These are phyloP conservation scores for Drosophila koepferae DNA, from an alignment of 2,888 invertebrate species.

Conservation along the genomic window DNA sequence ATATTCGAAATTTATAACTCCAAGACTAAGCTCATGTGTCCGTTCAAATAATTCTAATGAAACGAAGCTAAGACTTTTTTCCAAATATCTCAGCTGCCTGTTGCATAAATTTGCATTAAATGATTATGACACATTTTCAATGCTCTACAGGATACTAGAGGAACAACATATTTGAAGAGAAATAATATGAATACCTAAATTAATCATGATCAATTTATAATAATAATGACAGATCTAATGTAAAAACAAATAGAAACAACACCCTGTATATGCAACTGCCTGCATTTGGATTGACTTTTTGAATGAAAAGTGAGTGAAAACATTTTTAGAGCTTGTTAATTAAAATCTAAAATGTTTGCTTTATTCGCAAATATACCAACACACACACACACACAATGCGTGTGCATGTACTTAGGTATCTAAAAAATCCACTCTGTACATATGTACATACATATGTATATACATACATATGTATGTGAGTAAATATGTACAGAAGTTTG, in stretches of 20 bases:
- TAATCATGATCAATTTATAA: neutral
- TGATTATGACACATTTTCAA: neutral
- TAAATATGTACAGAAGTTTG: slow-evolving; percentile 6
- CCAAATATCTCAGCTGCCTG: neutral
- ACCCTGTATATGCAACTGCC: neutral
- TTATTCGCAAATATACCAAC: neutral
- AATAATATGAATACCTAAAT: neutral
- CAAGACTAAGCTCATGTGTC: too few relatives aligned
- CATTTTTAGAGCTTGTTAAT: slow-evolving; percentile 8
- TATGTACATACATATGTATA: too few relatives aligned
- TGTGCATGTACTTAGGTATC: neutral
- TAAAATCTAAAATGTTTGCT: slow-evolving; percentile 9
- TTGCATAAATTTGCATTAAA: neutral
- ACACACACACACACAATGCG: neutral
- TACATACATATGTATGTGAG: neutral
- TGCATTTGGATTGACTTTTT: neutral
- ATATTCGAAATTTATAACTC: too few relatives aligned
- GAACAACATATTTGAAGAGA: neutral
- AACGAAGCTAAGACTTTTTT: too few relatives aligned
- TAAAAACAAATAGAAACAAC: neutral
- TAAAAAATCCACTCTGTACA: neutral
- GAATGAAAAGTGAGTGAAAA: neutral
- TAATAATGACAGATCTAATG: neutral
- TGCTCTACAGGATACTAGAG: neutral
- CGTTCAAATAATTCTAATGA: too few relatives aligned